A percentile compares a stretch with the other conserved stretches of the same genome.
Evolutionary conservation across 1,140 invertebrate genomes (phyloP).

Genomic region (Caerostris extrusa): DNA sequence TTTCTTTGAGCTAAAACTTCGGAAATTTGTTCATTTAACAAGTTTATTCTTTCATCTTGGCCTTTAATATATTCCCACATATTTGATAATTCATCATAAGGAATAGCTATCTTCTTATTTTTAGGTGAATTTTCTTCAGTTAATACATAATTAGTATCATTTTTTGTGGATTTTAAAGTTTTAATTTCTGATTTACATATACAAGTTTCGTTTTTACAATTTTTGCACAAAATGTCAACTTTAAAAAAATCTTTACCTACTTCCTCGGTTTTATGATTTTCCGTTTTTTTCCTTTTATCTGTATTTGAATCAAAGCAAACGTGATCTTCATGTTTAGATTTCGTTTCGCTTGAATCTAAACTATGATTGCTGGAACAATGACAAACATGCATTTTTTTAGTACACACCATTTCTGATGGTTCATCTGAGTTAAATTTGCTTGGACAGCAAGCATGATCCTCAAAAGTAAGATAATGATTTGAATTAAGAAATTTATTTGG

Average conservation of each 20-base stretch:
- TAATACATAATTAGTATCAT: neutral
- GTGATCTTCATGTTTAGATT: neutral
- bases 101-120: neutral
- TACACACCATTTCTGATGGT: neutral
- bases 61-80: slow-evolving; percentile 41
- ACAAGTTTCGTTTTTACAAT: neutral
- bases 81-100: neutral
- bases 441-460: neutral
- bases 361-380: neutral
- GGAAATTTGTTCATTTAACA: slow-evolving; percentile 17
- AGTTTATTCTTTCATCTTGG: slow-evolving; percentile 39
- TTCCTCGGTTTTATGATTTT: neutral
- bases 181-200: neutral
- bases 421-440: neutral
- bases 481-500: neutral
- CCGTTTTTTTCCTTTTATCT: neutral
- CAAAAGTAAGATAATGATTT: neutral
- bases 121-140: neutral
- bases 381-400: neutral
- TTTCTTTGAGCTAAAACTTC: neutral
- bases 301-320: neutral
- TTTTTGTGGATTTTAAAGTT: neutral
- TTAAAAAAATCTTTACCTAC: neutral
- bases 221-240: neutral
- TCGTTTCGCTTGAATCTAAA: neutral